Percentiles rank a stretch among this genome's conserved stretches.
These are phyloP conservation scores for Salvelinus alpinus DNA, from an alignment of 2,113 vertebrate species.

Conservation along the genomic window DNA sequence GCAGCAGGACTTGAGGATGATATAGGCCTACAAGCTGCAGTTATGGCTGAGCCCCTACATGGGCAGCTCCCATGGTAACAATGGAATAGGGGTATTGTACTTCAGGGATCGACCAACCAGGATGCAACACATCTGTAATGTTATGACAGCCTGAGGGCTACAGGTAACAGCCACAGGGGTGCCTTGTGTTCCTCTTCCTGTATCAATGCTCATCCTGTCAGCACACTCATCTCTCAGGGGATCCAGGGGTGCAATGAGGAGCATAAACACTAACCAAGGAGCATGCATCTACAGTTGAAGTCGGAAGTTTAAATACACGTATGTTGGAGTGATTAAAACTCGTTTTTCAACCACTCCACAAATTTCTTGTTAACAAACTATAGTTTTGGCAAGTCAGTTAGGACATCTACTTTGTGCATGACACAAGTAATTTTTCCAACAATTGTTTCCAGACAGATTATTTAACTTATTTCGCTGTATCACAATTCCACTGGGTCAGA, in stretches of 20 bases:
- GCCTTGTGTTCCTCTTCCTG: background rate
- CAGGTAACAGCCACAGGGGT: background rate
- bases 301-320: no score
- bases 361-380: no score
- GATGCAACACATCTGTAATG: background rate
- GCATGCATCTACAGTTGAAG: no score
- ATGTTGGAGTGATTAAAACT: no score
- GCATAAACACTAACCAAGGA: background rate
- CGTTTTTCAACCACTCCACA: no score
- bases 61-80: constrained; percentile 14
- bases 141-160: background rate
- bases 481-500: no score
- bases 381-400: no score
- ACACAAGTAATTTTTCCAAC: no score
- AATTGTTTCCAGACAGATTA: no score
- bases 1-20: constrained; percentile 28
- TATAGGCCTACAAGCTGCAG: background rate
- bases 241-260: background rate
- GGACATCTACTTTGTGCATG: no score
- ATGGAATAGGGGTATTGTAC: constrained; percentile 3
- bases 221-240: background rate
- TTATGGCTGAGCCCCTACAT: constrained; percentile 12
- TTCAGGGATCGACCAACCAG: background rate
- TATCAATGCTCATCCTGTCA: background rate
- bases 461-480: no score